Conservation (phyloP, 2,797 vertebrate genomes). For the Enteromius viviparus region DNA sequence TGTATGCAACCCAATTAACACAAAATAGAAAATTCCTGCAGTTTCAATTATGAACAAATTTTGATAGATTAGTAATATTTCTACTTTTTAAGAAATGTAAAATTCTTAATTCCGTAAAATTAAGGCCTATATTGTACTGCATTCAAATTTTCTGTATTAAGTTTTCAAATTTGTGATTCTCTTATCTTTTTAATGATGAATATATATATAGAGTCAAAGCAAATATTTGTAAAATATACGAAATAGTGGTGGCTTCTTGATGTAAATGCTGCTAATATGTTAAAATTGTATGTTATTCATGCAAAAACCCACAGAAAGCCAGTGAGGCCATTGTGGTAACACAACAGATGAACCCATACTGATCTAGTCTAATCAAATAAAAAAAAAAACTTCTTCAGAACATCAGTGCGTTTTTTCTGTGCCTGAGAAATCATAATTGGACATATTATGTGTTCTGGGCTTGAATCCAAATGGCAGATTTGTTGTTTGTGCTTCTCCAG, state of each 20-base stretch:
- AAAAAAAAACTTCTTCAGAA: background rate
- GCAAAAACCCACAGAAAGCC: background rate
- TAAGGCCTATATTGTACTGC: background rate
- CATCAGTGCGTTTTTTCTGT: background rate
- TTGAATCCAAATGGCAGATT: slow-evolving; percentile 1
- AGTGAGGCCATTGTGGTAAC: background rate
- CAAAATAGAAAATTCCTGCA: background rate
- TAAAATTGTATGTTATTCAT: background rate
- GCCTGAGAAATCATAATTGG: background rate
- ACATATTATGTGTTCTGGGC: background rate
- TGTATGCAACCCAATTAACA: background rate
- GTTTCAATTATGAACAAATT: background rate
- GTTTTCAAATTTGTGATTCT: background rate
- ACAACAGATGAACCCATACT: too few relatives aligned
- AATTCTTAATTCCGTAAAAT: too few relatives aligned
- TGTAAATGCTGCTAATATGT: background rate
- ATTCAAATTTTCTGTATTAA: background rate
- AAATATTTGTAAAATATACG: background rate
- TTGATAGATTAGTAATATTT: background rate
- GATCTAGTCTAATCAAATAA: background rate
- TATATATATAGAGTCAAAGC: too few relatives aligned
- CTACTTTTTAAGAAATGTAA: background rate
- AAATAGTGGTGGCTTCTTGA: background rate
- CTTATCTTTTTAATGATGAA: background rate
- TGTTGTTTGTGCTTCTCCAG: slow-evolving; percentile 28